Percentiles rank a stretch among this genome's conserved stretches.
phyloP scores from a whole-genome alignment of 2,113 vertebrate species.

The Brachypodius melanocephalos region DNA sequence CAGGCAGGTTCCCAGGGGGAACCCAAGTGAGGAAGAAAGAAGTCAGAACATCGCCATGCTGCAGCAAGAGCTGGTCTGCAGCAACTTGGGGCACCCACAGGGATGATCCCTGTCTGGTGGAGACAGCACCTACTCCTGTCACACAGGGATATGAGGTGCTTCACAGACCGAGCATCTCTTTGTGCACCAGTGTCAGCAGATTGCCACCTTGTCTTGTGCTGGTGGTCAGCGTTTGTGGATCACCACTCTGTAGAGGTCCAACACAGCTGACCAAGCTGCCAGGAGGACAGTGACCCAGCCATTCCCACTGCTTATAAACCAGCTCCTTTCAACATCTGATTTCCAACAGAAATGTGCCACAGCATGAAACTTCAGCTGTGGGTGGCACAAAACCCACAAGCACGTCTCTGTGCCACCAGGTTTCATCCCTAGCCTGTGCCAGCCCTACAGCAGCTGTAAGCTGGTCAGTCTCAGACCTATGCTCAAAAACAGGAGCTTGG shows the following conservation, averaged over 20 bases:
- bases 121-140: neutral
- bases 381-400: neutral
- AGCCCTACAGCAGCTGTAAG: neutral
- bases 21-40: neutral
- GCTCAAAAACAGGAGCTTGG: neutral
- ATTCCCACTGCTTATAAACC: neutral
- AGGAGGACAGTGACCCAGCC: neutral
- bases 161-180: neutral
- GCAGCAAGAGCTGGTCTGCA: rapidly evolving
- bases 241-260: neutral
- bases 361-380: neutral
- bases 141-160: neutral
- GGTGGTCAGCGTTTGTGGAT: neutral
- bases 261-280: neutral
- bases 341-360: neutral
- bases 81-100: neutral
- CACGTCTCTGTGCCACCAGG: neutral
- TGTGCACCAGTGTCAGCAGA: neutral
- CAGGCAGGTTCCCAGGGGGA: neutral
- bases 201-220: neutral
- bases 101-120: neutral
- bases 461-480: neutral
- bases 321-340: neutral
- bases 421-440: neutral
- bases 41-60: neutral